These are phyloP conservation scores for Stichopus horrens DNA, from an alignment of 53 echinoderm and acorn worm genomes.

Conservation along the genomic window DNA sequence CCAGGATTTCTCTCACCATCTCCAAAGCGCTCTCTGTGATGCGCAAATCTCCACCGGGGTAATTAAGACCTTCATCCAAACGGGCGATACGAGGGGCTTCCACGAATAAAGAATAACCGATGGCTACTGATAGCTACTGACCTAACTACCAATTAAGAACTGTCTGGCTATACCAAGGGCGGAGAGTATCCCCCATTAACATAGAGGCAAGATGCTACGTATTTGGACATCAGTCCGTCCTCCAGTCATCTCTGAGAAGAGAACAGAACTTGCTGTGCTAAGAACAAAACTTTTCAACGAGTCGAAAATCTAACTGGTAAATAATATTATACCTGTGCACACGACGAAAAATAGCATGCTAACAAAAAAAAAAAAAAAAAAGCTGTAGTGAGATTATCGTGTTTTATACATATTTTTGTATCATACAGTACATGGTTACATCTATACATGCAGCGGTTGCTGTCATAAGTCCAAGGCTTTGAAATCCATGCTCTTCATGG, in stretches of 20 bases:
- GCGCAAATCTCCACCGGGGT: too few species aligned
- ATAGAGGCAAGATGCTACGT: too few species aligned
- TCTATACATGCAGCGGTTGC: constrained; percentile 14
- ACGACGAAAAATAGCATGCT: background rate
- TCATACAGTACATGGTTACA: background rate
- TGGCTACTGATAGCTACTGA: too few species aligned
- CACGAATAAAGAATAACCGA: too few species aligned
- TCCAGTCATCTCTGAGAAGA: background rate
- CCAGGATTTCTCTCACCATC: too few species aligned
- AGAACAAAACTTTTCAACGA: background rate
- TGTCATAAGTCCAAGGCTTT: constrained; percentile 77
- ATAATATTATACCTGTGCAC: background rate
- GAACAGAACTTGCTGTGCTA: background rate
- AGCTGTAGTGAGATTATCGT: background rate
- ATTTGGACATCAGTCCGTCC: too few species aligned
- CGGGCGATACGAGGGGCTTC: too few species aligned
- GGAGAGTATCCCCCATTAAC: too few species aligned
- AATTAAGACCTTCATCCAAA: too few species aligned
- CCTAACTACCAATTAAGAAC: too few species aligned
- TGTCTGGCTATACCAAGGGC: too few species aligned
- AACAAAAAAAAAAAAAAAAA: background rate
- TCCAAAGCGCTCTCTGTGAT: too few species aligned
- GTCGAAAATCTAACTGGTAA: background rate
- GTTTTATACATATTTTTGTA: background rate
- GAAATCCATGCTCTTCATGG: constrained; percentile 86